These are phyloP conservation scores for Mythimna vitellina DNA, from an alignment of 2,888 invertebrate genomes.

Conservation along the genomic window DNA sequence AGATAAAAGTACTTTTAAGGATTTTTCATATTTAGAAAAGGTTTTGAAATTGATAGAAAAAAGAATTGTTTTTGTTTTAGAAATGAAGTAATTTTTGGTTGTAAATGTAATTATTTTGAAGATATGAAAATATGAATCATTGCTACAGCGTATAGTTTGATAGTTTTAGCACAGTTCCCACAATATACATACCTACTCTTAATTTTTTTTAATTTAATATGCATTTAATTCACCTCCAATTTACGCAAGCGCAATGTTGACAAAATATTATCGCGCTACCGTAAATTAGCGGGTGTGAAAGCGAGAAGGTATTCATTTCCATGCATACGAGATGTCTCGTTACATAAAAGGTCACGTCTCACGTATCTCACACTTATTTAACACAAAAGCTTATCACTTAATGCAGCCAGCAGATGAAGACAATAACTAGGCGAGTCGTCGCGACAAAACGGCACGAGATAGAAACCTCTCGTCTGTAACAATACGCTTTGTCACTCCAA, in stretches of 20 bases:
- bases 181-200: background rate
- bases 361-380: conserved; percentile 50
- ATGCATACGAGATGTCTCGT: conserved; percentile 43
- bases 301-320: conserved; percentile 35
- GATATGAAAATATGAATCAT: no score
- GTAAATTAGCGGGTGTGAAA: conserved; percentile 20
- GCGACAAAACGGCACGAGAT: conserved; percentile 81
- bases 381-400: conserved; percentile 63
- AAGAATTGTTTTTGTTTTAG: no score
- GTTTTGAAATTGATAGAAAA: no score
- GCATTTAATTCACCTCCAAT: conserved; percentile 39
- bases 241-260: conserved; percentile 20
- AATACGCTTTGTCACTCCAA: conserved; percentile 88
- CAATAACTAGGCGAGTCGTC: conserved; percentile 78
- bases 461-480: conserved; percentile 82
- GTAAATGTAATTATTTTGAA: no score
- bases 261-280: conserved; percentile 27
- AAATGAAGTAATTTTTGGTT: no score
- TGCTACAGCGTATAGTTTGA: no score
- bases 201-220: conserved; percentile 22
- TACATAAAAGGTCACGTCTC: conserved; percentile 41
- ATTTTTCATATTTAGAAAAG: no score
- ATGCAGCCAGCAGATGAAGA: conserved; percentile 69
- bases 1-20: no score
- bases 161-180: no score